These are phyloP conservation scores for Corydoras maculifer DNA, from an alignment of 2,113 vertebrate genomes.

Conservation along the genomic window DNA sequence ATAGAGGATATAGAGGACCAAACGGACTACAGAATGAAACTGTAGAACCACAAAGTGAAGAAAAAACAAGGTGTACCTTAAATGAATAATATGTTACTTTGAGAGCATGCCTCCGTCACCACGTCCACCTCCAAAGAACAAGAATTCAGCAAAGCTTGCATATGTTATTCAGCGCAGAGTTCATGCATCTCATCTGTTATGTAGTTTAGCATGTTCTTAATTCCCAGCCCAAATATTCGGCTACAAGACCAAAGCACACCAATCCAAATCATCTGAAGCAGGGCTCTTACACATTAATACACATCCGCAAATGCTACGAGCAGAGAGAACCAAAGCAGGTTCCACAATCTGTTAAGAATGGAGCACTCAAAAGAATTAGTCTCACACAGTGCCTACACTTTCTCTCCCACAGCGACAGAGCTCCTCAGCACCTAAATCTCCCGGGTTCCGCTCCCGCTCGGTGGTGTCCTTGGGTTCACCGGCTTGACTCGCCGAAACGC, in stretches of 20 bases:
- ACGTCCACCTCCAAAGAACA: no score
- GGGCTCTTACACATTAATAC: background rate
- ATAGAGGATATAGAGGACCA: no score
- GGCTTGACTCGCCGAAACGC: conserved; percentile 44
- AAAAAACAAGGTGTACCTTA: no score
- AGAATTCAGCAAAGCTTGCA: background rate
- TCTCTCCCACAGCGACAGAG: conserved; percentile 66
- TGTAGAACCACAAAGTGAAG: no score
- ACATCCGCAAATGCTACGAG: background rate
- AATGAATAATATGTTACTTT: no score
- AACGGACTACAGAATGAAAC: no score
- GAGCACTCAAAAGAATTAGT: conserved; percentile 1
- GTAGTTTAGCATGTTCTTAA: background rate
- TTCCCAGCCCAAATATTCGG: background rate
- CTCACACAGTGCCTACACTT: conserved; percentile 72
- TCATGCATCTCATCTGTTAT: conserved; percentile 13
- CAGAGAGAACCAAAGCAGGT: background rate
- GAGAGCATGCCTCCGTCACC: no score
- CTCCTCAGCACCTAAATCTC: conserved; percentile 63
- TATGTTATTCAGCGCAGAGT: background rate
- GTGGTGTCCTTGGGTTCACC: conserved; percentile 40
- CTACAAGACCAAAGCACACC: background rate
- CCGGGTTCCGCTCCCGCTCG: conserved; percentile 40
- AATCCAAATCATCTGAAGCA: background rate
- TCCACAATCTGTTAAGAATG: background rate